Evolutionary conservation across 2,113 vertebrate genomes (phyloP), one percentile per base, ranked within the genome.

Genomic region (Australoheros scitulus): DNA sequence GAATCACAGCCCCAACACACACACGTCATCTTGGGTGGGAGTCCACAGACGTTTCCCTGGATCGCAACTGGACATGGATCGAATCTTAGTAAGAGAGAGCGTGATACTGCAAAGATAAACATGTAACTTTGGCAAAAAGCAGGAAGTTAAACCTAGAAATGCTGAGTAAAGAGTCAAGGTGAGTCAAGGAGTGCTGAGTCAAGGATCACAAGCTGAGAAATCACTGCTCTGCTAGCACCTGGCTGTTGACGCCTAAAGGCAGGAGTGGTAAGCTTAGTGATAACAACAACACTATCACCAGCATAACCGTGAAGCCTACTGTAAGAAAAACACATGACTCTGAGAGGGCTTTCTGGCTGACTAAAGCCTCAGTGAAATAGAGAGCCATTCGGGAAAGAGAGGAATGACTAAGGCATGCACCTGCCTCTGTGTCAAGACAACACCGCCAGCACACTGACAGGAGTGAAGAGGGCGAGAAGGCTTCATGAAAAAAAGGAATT

Each of bases 401-500:
- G 58, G 84, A 85, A 89, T 95, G 94, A 95, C 80, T 94, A 91
- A 95, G 85, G 78, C 61, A 47, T 91, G 93, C 95, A 95, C 94
- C 95, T 96, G 95, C 93, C 91, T 84, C 79, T 90, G 90, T 60
- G 90, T 92, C 92, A 89, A 84, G 83, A 59, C 63, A 88, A 80
- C 88, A 87, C 32, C 61, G 88, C 91, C 81, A 77, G 87, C 87
- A 79, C 74, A 61, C 84, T 86, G 86, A 90, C 83, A 87, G 64
- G 83, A 83, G 85, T 83, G 80, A 78, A 80, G 83, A 58, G 80
- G 75, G 83, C 20, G 75, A 79, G 88, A 72, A 76, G 89, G 82
- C 47, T 34, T 56, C 8, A 32, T 82, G 85, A 90, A 88, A 26
- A 88, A 76, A 79, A 92, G 87, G 88, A 92, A 92, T 94, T 96